Evolutionary conservation across 2,888 invertebrate genomes (phyloP).

Genomic region (Subacronicta megacephala): DNA sequence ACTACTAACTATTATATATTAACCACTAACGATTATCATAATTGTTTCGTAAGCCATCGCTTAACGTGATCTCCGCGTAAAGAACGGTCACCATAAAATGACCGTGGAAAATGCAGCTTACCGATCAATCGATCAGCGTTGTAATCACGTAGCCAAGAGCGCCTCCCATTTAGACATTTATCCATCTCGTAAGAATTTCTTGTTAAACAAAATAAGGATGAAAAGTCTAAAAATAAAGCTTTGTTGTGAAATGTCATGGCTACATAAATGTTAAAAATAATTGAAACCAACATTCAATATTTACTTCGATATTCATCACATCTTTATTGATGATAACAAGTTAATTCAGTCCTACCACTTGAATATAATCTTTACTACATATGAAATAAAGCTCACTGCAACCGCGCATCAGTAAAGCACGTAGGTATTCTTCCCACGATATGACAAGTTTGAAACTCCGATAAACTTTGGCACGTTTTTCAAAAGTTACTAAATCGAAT

Average conservation of each 20-base stretch:
- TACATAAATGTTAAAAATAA: conserved; percentile 36
- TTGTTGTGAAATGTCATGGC: conserved; percentile 37
- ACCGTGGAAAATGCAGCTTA: no score
- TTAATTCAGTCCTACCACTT: conserved; percentile 13
- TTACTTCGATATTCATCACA: conserved; percentile 56
- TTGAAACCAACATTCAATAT: conserved; percentile 48
- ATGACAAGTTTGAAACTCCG: conserved; percentile 64
- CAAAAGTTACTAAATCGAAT: conserved; percentile 71
- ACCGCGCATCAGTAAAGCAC: conserved; percentile 6
- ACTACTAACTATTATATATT: no score
- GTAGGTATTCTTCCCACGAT: conserved; percentile 66
- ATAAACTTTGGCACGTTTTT: conserved; percentile 67
- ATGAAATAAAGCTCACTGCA: conserved; percentile 37
- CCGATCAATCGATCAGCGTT: no score
- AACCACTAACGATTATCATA: no score
- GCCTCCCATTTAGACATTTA: no score
- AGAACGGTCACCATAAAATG: no score
- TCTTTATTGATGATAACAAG: conserved; percentile 44
- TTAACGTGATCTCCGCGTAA: no score
- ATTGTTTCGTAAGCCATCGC: no score
- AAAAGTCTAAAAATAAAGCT: no score
- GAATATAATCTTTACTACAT: conserved; percentile 35
- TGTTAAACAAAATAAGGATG: no score
- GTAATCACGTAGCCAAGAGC: no score
- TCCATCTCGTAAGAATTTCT: no score